Conservation (phyloP, 2,797 vertebrate species). For the Pseudochirops corinnae region DNA sequence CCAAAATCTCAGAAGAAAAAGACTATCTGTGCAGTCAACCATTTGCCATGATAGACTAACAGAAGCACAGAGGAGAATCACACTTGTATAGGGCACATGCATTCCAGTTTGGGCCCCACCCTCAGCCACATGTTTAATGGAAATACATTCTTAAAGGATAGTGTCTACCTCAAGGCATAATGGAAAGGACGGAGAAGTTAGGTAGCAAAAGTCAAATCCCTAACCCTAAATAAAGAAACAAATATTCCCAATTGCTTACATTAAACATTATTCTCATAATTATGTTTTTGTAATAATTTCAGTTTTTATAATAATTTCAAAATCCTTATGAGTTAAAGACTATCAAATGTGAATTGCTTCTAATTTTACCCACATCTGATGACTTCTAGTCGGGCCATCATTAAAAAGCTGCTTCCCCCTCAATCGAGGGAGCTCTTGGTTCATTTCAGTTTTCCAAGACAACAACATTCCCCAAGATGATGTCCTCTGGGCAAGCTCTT, state of each 20-base stretch:
- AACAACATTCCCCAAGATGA: conserved; percentile 70
- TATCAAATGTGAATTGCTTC: conserved; percentile 40
- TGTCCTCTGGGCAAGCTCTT: conserved; percentile 68
- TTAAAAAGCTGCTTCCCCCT: conserved; percentile 33
- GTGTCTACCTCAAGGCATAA: conserved; percentile 18
- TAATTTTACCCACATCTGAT: conserved; percentile 39
- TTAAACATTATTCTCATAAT: neutral
- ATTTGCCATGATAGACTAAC: conserved; percentile 54
- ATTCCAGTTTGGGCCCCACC: conserved; percentile 31
- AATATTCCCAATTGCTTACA: conserved; percentile 36
- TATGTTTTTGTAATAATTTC: conserved; percentile 14
- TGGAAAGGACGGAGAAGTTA: conserved; percentile 54
- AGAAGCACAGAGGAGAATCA: conserved; percentile 61
- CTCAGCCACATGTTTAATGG: conserved; percentile 36
- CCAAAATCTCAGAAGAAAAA: conserved; percentile 67
- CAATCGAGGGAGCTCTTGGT: conserved; percentile 24
- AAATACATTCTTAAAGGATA: conserved; percentile 42
- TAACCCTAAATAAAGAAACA: conserved; percentile 31
- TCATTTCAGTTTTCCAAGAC: conserved; percentile 60
- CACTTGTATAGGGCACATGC: conserved; percentile 16
- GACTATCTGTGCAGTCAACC: conserved; percentile 52
- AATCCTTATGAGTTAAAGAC: conserved; percentile 44
- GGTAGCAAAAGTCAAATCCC: conserved; percentile 6
- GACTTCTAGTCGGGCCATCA: conserved; percentile 51
- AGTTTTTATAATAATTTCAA: conserved; percentile 48